A percentile compares a stretch with the other conserved stretches of the same genome.
Evolutionary conservation across 2,888 invertebrate genomes (phyloP).

Genomic region (Tortrix viridana): DNA sequence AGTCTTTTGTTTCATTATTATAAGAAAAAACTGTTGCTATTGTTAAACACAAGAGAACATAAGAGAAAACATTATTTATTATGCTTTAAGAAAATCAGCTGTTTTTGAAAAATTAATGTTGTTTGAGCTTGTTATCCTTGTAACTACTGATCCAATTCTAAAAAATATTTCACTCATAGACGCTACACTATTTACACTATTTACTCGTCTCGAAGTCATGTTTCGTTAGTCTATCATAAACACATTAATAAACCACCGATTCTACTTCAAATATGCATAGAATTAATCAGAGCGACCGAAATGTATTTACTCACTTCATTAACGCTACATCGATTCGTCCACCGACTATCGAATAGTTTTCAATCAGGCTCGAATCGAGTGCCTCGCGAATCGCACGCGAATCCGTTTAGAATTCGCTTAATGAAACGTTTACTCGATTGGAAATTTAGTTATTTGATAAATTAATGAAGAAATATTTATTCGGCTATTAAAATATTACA

Average conservation of each 20-base stretch:
- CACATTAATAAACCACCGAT: background rate
- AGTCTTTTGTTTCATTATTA: background rate
- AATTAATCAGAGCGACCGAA: constrained; percentile 27
- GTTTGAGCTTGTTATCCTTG: too few species aligned
- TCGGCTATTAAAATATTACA: too few species aligned
- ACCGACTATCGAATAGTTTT: constrained; percentile 53
- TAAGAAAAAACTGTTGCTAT: background rate
- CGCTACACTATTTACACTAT: too few species aligned
- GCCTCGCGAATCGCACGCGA: constrained; percentile 58
- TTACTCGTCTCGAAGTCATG: too few species aligned
- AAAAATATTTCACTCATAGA: too few species aligned
- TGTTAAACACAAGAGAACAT: too few species aligned
- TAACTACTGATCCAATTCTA: too few species aligned
- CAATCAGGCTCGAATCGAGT: constrained; percentile 62
- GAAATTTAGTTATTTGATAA: background rate
- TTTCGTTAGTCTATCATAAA: background rate
- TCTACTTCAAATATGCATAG: constrained; percentile 4
- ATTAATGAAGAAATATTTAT: too few species aligned
- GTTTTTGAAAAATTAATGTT: too few species aligned
- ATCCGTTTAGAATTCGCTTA: constrained; percentile 61
- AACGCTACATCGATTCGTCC: constrained; percentile 41
- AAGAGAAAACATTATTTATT: too few species aligned
- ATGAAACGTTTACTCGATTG: constrained; percentile 53
- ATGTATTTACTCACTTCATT: constrained; percentile 31
- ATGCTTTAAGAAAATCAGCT: too few species aligned